Conservation (phyloP, 2,797 vertebrate species). For the Poecilia wingei region DNA sequence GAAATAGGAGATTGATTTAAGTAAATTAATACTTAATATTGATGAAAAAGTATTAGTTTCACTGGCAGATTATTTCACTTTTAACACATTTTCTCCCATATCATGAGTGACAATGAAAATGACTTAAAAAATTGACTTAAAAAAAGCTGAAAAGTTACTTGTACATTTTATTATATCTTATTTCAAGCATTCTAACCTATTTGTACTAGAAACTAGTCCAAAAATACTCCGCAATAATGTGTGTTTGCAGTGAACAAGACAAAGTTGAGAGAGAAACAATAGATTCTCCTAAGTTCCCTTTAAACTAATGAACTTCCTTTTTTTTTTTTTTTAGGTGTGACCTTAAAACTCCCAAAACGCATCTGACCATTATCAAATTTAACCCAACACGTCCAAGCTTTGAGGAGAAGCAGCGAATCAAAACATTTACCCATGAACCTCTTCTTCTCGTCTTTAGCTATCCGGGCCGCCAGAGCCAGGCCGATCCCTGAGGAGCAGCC, state of each 20-base stretch:
- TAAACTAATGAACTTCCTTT: background rate
- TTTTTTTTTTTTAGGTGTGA: background rate
- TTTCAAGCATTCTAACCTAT: no score
- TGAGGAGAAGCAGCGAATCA: background rate
- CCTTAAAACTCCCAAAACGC: background rate
- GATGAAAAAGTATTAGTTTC: no score
- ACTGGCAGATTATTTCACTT: no score
- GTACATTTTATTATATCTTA: no score
- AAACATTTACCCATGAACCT: constrained; percentile 87
- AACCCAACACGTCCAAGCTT: background rate
- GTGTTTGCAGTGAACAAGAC: background rate
- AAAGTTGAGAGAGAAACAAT: background rate
- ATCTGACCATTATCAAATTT: background rate
- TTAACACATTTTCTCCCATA: no score
- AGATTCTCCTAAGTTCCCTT: background rate
- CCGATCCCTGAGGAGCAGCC: constrained; percentile 91
- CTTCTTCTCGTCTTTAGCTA: constrained; percentile 88
- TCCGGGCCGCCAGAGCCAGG: constrained; percentile 82
- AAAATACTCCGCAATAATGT: no score
- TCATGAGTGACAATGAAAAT: no score
- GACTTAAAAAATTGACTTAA: no score
- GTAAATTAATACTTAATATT: no score
- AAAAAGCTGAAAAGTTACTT: no score
- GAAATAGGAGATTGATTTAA: no score
- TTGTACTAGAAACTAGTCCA: no score